Percentiles rank a stretch among this genome's conserved stretches.
phyloP scores from a whole-genome alignment of 2,113 vertebrate genomes.

The Gymnogyps californianus region DNA sequence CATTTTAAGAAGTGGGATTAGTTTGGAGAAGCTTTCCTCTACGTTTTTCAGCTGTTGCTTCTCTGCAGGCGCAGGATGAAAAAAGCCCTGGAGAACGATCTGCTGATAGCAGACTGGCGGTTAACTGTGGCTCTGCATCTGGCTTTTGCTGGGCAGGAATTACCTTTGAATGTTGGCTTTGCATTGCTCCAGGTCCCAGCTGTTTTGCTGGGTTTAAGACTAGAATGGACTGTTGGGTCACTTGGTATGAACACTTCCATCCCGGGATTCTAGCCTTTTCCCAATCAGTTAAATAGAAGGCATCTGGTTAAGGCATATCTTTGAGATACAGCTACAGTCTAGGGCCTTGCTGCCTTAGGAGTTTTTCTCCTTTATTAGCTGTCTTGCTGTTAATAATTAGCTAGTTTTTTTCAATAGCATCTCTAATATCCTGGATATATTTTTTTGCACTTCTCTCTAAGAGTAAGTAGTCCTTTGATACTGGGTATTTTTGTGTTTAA shows the following conservation, averaged over 20 bases:
- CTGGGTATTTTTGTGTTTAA: background rate
- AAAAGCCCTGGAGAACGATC: background rate
- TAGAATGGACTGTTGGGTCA: rapidly evolving
- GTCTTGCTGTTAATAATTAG: background rate
- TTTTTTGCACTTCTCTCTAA: background rate
- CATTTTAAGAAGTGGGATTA: background rate
- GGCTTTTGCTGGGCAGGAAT: background rate
- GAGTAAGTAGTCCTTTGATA: background rate
- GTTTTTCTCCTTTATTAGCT: background rate
- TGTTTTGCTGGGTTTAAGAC: background rate
- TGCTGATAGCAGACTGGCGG: background rate
- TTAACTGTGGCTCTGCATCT: background rate
- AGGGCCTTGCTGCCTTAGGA: background rate
- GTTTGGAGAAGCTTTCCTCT: background rate
- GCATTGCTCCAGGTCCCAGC: background rate
- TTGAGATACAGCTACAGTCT: background rate
- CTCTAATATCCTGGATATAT: background rate
- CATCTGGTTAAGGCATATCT: background rate
- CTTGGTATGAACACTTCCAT: background rate
- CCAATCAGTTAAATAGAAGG: background rate
- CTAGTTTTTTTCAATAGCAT: background rate
- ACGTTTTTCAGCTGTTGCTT: background rate
- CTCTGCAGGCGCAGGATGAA: background rate
- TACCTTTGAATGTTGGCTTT: rapidly evolving
- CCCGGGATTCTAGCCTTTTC: background rate